A percentile compares a stretch with the other conserved stretches of the same genome.
Conservation (phyloP, 2,888 invertebrate species). For the Sisyra terminalis region DNA sequence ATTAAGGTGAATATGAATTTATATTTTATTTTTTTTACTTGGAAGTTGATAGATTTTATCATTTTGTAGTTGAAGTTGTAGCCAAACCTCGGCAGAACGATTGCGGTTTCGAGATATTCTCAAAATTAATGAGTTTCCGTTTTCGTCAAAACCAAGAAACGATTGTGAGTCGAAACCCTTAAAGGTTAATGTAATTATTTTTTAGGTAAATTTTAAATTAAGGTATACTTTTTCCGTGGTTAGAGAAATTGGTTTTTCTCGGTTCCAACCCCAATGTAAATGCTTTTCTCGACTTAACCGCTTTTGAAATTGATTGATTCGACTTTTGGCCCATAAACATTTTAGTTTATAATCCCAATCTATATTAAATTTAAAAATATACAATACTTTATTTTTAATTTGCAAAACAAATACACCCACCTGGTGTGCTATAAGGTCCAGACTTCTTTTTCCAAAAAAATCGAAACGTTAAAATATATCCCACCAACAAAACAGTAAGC, state of each 20-base stretch:
- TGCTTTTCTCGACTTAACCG: slow-evolving; percentile 11
- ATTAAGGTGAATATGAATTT: slow-evolving; percentile 11
- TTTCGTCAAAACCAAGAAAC: slow-evolving; percentile 36
- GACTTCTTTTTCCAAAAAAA: not conserved
- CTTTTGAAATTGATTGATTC: slow-evolving; percentile 26
- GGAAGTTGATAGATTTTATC: slow-evolving; percentile 30
- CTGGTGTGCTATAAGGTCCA: slow-evolving; percentile 4
- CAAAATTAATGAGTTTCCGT: slow-evolving; percentile 36
- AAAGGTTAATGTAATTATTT: slow-evolving; percentile 10
- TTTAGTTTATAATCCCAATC: slow-evolving; percentile 34
- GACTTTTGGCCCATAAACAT: slow-evolving; percentile 25
- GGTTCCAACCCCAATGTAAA: slow-evolving; percentile 10
- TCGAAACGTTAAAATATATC: not conserved
- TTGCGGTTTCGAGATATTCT: slow-evolving; percentile 33
- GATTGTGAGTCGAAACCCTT: slow-evolving; percentile 27
- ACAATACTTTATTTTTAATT: not conserved
- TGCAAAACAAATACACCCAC: slow-evolving; percentile 3
- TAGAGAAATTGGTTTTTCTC: slow-evolving; percentile 16
- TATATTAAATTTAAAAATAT: slow-evolving; percentile 13
- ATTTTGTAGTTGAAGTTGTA: slow-evolving; percentile 29
- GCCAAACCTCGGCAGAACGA: slow-evolving; percentile 34
- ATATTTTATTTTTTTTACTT: slow-evolving; percentile 16
- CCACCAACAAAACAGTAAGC: not conserved
- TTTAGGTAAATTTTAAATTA: not conserved
- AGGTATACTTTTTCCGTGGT: slow-evolving; percentile 19